These are phyloP conservation scores for Proisotoma minuta DNA, from an alignment of 2,888 invertebrate species.

Conservation along the genomic window DNA sequence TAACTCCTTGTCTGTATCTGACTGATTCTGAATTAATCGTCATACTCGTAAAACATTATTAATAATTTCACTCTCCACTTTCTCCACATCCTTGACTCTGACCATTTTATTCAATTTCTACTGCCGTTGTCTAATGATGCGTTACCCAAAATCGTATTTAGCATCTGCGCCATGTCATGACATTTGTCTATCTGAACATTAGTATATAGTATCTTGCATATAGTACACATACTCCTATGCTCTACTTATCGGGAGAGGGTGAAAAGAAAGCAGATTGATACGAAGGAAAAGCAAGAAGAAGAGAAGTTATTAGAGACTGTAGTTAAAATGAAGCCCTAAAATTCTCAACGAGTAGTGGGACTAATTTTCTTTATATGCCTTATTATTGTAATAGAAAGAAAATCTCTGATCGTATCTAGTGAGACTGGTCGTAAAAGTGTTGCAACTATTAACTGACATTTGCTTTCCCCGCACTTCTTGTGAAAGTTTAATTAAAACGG, in stretches of 20 bases:
- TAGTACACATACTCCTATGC: too few species aligned
- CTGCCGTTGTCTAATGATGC: neutral
- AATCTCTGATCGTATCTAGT: constrained; percentile 8
- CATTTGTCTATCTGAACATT: constrained; percentile 5
- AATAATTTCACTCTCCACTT: constrained; percentile 7
- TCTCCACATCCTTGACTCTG: neutral
- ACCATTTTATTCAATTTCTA: neutral
- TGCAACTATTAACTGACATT: neutral
- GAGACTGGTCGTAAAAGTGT: neutral
- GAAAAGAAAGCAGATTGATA: too few species aligned
- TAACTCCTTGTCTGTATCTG: constrained; percentile 47
- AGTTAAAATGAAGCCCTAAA: constrained; percentile 1
- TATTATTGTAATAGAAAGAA: constrained; percentile 8
- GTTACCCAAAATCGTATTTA: neutral
- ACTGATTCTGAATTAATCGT: constrained; percentile 44
- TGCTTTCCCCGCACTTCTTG: neutral
- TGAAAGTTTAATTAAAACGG: constrained; percentile 10
- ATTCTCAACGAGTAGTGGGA: neutral
- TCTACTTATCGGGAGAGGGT: too few species aligned
- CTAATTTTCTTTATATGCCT: constrained; percentile 10
- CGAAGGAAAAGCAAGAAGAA: neutral
- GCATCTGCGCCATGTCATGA: neutral
- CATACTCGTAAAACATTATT: constrained; percentile 17
- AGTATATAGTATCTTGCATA: too few species aligned
- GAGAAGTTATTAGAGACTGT: neutral